Evolutionary conservation across 1,140 invertebrate genomes (phyloP), one percentile per base, ranked within the genome.

Genomic region (Drosophila rufa): DNA sequence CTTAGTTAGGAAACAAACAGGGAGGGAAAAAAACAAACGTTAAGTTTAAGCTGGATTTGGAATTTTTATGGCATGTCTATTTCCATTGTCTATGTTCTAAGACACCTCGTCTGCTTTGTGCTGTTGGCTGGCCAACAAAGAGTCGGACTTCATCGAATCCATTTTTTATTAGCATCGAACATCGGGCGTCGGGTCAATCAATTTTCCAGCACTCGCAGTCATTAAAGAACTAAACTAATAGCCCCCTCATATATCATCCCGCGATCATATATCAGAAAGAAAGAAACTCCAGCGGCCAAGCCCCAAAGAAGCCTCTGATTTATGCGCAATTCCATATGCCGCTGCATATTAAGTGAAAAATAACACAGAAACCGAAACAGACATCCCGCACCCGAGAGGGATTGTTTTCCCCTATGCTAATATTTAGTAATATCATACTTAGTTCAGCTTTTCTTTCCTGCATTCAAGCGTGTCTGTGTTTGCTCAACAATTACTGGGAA

Each of bases 151-250:
- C 64, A 77, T 80, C 81, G 61, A 81, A 38, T 77, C 47, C 59
- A 85, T 61, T 84, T 74, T 67, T 69, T 69, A 69, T 45, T 67
- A 69, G 67, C 67, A 53, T 53, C 65, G 48, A 79, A 36, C 51
- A 53, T 22, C 51, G 9, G 8, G 51, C 51, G 51, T 53, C 7
- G 51, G 30, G 66, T 48, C 68, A 59, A 59, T 73, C 67, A 59
- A 73, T 73, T 71, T 73, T 17, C 69, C 67, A 71, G 46, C 68
- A 71, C 69, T 55, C 62, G 47, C 67, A 50, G 42, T 85, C 82
- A 80, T 85, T 84, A 85, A 80, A 85, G 73, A 73, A 64, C 77
- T 64, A 55, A 68, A 62, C 82, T 70, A 85, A 84, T 81, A 62
- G 82, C 74, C 65, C 46, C 30, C 69, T 82, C 75, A 79, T 86